phyloP scores from a whole-genome alignment of 2,113 vertebrate genomes.

The Lutjanus erythropterus region DNA sequence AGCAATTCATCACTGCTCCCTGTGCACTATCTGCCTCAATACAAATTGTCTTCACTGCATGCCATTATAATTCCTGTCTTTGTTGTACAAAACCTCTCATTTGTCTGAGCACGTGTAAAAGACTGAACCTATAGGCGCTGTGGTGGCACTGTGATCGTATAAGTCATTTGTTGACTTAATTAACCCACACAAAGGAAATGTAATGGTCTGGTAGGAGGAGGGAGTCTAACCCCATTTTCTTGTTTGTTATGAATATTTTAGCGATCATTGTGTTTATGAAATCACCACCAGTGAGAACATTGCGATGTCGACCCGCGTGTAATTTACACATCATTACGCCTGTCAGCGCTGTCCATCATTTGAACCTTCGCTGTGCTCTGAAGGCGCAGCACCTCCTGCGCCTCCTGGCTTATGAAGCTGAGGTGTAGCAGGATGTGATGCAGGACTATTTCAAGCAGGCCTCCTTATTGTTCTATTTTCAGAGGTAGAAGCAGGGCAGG shows the following conservation, averaged over 20 bases:
- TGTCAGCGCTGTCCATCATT: conserved; percentile 64
- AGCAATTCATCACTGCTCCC: conserved; percentile 67
- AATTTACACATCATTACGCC: conserved; percentile 75
- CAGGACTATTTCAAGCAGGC: conserved; percentile 72
- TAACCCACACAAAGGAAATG: conserved; percentile 73
- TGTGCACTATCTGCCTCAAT: conserved; percentile 45
- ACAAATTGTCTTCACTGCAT: conserved; percentile 52
- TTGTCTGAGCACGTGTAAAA: conserved; percentile 63
- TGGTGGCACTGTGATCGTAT: conserved; percentile 48
- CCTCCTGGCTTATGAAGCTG: conserved; percentile 40
- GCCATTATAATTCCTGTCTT: conserved; percentile 66
- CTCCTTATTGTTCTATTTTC: conserved; percentile 81
- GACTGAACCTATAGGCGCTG: conserved; percentile 57
- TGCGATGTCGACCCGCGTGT: conserved; percentile 49
- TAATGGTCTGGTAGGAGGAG: conserved; percentile 69
- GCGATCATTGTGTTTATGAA: conserved; percentile 74
- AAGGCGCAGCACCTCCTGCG: conserved; percentile 1
- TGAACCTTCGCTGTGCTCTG: conserved; percentile 48
- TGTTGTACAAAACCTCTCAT: conserved; percentile 70
- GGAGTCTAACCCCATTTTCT: conserved; percentile 75
- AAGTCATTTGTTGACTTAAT: conserved; percentile 80
- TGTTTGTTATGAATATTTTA: conserved; percentile 85
- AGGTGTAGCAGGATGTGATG: conserved; percentile 53
- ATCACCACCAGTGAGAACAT: conserved; percentile 66
- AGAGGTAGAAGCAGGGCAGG: conserved; percentile 78